phyloP scores from a whole-genome alignment of 2,113 vertebrate genomes.

The Miniopterus natalensis region DNA sequence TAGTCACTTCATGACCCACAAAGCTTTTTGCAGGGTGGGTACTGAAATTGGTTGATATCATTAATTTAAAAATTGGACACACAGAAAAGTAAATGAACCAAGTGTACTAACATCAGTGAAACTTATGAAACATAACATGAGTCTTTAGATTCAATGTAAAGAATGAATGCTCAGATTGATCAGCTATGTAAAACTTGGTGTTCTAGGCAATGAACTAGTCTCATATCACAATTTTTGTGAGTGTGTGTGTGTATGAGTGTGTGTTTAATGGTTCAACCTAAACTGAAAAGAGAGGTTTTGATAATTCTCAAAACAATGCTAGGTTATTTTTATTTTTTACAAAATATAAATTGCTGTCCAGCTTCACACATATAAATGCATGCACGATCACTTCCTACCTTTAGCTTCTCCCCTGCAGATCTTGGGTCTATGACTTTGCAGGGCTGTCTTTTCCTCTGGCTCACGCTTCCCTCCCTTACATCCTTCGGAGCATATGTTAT shows the following conservation, averaged over 20 bases:
- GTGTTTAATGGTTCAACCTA: background rate
- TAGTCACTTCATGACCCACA: background rate
- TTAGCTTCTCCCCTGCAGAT: background rate
- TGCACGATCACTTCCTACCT: background rate
- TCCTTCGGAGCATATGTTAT: constrained; percentile 52
- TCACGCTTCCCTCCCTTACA: background rate
- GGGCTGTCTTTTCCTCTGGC: background rate
- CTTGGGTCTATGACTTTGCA: background rate
- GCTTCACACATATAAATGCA: background rate
- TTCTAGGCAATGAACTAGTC: background rate
- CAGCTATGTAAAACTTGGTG: background rate
- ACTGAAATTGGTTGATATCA: background rate
- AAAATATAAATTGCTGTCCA: background rate
- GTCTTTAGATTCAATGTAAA: background rate
- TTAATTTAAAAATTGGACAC: background rate
- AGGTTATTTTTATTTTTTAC: background rate
- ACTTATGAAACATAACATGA: background rate
- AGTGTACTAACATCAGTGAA: background rate
- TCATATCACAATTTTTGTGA: background rate
- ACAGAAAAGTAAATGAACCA: background rate
- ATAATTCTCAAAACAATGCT: constrained; percentile 38
- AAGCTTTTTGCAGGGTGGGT: background rate
- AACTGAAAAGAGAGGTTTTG: background rate
- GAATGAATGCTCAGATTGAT: background rate
- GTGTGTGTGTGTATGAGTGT: background rate